Evolutionary conservation across 2,888 invertebrate species (phyloP).

Genomic region (Luperina testacea): DNA sequence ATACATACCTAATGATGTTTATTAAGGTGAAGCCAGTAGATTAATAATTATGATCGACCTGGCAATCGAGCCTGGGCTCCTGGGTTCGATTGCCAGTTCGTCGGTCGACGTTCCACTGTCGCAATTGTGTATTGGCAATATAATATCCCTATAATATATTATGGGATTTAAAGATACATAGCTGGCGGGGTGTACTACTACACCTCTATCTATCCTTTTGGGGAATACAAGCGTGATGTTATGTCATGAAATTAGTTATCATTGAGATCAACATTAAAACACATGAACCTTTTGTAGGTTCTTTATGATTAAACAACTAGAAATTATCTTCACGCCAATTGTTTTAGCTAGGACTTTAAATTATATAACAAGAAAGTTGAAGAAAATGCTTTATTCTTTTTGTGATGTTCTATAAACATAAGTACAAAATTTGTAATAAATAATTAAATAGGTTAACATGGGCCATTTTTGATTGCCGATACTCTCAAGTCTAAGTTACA

Average conservation of each 20-base stretch:
- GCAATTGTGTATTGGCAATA: not conserved
- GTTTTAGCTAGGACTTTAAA: not conserved
- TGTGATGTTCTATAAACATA: slow-evolving; percentile 65
- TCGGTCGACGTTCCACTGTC: not conserved
- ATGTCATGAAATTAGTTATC: not conserved
- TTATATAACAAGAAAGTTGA: slow-evolving; percentile 34
- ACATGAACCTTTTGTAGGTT: not conserved
- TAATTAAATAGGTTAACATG: slow-evolving; percentile 36
- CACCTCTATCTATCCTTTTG: not conserved
- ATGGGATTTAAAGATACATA: not conserved
- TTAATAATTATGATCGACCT: not conserved
- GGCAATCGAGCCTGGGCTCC: not conserved
- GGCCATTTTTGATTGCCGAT: slow-evolving; percentile 28
- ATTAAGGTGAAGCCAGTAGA: not conserved
- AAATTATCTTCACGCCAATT: not conserved
- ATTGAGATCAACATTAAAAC: not conserved
- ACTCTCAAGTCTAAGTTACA: slow-evolving; percentile 3
- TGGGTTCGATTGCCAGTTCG: not conserved
- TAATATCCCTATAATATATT: not conserved
- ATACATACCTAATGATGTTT: not conserved
- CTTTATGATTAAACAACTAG: not conserved
- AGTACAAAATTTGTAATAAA: slow-evolving; percentile 60
- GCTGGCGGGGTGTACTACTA: not conserved
- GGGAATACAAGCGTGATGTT: not conserved
- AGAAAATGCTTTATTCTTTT: slow-evolving; percentile 64